Base-by-base conservation (phyloP, 2,797 vertebrate genomes). In the Sebastes paucispinis region DNA sequence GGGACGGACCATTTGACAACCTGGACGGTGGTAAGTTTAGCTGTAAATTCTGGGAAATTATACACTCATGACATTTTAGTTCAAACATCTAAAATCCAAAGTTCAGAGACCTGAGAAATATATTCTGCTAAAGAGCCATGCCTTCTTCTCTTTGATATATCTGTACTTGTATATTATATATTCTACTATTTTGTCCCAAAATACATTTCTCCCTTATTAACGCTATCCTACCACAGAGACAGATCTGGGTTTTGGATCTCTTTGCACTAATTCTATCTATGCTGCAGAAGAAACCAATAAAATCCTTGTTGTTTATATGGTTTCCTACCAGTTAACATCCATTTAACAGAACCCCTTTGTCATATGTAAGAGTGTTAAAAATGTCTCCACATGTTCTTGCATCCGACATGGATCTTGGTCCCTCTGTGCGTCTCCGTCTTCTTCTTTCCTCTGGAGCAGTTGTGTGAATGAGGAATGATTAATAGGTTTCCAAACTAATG, bases 381-480 rank as follows among this genome's bases (percentile, higher is more conserved):
- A 14, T 65, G 52, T 52, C 54, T 63, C 57, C 3, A 8, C 24
- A 57, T 76, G 39, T 64, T 65, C 68, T 66, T 68, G 20, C 20
- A 27, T 39, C 52, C 34, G 9, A 52, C 66, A 80, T 70, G 25
- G 32, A 67, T 34, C 43, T 67, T 31, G 14, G 22, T 39, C 18
- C 2, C 55, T 74, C 57, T 39, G 43, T 27, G 36, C 59, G 34
- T 78, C 78, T 27, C 31, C 55, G 39, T 81, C 78, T 65, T n/a
- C 18, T 20, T 36, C 27, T 80, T 39, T 73, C 25, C 22, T 67
- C 43, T 24, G 10, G 73, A 77, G 60, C 69, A 71, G 31, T 68
- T 81, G 88, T 75, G 31, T 69, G 87, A 82, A 90, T 91, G 82
- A 88, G 85, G 88, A 93, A 89, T 93, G 92, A 94, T 94, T 89